Evolutionary conservation across 1,140 invertebrate genomes (phyloP).

Genomic region (Hycleus cichorii): DNA sequence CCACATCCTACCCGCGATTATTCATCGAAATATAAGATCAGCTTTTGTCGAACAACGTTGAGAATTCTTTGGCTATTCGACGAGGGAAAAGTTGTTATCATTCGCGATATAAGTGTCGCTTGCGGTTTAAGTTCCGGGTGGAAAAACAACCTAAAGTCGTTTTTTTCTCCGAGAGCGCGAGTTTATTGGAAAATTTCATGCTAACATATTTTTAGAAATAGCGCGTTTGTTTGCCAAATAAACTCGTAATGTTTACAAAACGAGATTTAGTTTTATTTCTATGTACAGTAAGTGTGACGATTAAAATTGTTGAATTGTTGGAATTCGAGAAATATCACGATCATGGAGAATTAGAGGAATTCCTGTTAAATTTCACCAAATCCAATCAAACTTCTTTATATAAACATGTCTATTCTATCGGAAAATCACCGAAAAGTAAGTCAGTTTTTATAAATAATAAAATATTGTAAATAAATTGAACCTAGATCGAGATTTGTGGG

Average conservation of each 20-base stretch:
- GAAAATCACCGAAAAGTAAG: constrained; percentile 31
- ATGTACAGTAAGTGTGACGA: background rate
- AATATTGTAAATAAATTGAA: constrained; percentile 3
- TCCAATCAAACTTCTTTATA: constrained; percentile 21
- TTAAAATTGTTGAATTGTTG: background rate
- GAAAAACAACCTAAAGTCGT: background rate
- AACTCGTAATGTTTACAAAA: background rate
- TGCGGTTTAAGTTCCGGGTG: constrained; percentile 7
- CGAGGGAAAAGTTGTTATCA: constrained; percentile 9
- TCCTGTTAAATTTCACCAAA: constrained; percentile 23
- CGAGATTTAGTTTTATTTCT: background rate
- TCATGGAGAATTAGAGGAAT: constrained; percentile 30
- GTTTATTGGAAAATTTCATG: background rate
- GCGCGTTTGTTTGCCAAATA: background rate
- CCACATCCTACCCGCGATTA: too few relatives aligned
- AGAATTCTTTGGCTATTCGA: background rate
- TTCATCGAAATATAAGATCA: too few relatives aligned
- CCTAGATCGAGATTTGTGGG: constrained; percentile 51
- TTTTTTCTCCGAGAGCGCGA: background rate
- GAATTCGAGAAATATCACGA: constrained; percentile 35
- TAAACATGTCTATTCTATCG: constrained; percentile 32
- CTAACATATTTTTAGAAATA: background rate
- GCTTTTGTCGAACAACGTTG: background rate
- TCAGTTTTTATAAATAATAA: background rate
- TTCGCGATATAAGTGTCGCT: background rate